These are phyloP conservation scores for Tuta absoluta DNA, from an alignment of 2,888 invertebrate genomes.

Conservation along the genomic window DNA sequence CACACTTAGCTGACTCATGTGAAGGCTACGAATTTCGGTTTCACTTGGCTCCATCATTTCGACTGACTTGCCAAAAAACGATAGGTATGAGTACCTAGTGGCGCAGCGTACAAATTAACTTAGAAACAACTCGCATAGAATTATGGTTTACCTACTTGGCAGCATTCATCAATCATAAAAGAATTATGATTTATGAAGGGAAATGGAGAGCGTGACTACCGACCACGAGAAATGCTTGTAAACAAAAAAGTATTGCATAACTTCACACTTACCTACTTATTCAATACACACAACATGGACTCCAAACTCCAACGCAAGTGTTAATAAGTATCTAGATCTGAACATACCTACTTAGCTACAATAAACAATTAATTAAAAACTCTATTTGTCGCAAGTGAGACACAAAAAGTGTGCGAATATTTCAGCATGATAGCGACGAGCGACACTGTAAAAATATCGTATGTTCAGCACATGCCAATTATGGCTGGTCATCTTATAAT, in stretches of 20 bases:
- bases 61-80: slow-evolving; percentile 57
- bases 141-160: slow-evolving; percentile 22
- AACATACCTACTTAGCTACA: too few relatives aligned
- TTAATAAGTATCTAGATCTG: background rate
- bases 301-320: background rate
- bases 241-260: slow-evolving; percentile 14
- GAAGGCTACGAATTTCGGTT: slow-evolving; percentile 68
- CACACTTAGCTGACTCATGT: slow-evolving; percentile 73
- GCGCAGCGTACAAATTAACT: slow-evolving; percentile 27
- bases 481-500: background rate
- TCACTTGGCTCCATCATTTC: slow-evolving; percentile 64
- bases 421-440: background rate
- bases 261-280: background rate
- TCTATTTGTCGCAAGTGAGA: background rate
- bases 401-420: slow-evolving; percentile 1
- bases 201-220: background rate
- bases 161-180: slow-evolving; percentile 27
- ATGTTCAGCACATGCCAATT: background rate
- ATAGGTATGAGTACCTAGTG: slow-evolving; percentile 27
- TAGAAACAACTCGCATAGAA: slow-evolving; percentile 21
- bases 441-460: background rate
- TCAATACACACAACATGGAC: background rate
- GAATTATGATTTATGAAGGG: slow-evolving; percentile 25
- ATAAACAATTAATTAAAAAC: background rate
- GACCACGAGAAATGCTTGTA: background rate